phyloP scores from a whole-genome alignment of 2,888 invertebrate genomes.

The Sicus ferrugineus region DNA sequence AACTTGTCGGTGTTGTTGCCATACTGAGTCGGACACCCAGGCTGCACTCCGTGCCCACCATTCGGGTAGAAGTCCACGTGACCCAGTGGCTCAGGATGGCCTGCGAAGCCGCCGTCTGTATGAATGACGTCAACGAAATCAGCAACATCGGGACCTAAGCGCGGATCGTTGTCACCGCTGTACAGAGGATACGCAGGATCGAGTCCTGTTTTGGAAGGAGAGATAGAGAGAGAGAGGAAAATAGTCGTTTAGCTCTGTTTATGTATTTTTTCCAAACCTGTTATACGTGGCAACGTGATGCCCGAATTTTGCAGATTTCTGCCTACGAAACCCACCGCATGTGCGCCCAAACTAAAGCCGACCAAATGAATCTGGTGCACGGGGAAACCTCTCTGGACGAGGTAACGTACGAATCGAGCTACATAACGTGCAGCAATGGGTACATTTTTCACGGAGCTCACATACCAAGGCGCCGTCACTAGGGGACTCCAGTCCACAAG shows the following conservation, averaged over 20 bases:
- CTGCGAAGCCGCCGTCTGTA: conserved; percentile 76
- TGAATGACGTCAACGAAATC: conserved; percentile 79
- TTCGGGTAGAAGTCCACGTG: conserved; percentile 82
- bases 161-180: conserved; percentile 71
- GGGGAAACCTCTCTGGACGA: conserved; percentile 70
- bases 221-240: neutral
- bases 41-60: conserved; percentile 73
- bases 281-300: conserved; percentile 68
- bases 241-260: neutral
- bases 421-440: conserved; percentile 72
- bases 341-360: conserved; percentile 76
- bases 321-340: conserved; percentile 80
- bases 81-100: conserved; percentile 73
- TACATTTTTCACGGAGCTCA: conserved; percentile 76
- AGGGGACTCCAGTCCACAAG: conserved; percentile 81
- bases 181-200: conserved; percentile 86
- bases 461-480: conserved; percentile 80
- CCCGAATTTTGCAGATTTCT: conserved; percentile 70
- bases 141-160: conserved; percentile 73
- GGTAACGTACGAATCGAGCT: conserved; percentile 73
- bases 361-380: conserved; percentile 75
- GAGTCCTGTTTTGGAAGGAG: conserved; percentile 69
- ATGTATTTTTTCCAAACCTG: conserved; percentile 63
- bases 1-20: conserved; percentile 65
- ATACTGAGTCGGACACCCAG: conserved; percentile 72